Evolutionary conservation across 2,888 invertebrate genomes (phyloP).

Genomic region (Scaptomyza reducta): DNA sequence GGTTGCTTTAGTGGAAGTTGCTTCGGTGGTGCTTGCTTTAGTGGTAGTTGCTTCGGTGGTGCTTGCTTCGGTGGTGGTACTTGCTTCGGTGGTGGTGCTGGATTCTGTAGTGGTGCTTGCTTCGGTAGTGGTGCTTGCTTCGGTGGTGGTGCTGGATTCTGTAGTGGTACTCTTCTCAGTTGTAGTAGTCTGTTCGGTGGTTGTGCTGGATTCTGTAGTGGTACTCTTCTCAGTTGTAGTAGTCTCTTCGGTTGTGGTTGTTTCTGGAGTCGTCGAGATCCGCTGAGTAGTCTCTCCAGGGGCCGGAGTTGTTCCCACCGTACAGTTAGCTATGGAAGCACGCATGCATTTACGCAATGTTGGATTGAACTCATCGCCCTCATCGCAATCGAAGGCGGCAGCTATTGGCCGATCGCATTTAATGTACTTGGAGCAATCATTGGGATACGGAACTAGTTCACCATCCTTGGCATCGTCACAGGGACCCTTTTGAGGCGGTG

Average conservation of each 20-base stretch:
- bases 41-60: background rate
- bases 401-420: slow-evolving; percentile 64
- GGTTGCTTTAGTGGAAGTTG: background rate
- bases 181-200: background rate
- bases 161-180: slow-evolving; percentile 3
- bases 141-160: slow-evolving; percentile 11
- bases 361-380: slow-evolving; percentile 67
- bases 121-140: background rate
- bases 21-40: slow-evolving; percentile 16
- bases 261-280: slow-evolving; percentile 2
- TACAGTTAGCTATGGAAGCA: slow-evolving; percentile 65
- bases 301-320: slow-evolving; percentile 17
- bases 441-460: slow-evolving; percentile 63
- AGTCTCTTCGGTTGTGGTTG: slow-evolving; percentile 1
- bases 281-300: background rate
- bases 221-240: slow-evolving; percentile 1
- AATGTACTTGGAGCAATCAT: slow-evolving; percentile 73
- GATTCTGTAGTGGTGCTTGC: slow-evolving; percentile 4
- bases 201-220: slow-evolving; percentile 14
- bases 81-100: slow-evolving; percentile 8
- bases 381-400: slow-evolving; percentile 48
- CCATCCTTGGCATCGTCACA: slow-evolving; percentile 55
- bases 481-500: slow-evolving; percentile 64
- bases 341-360: slow-evolving; percentile 53
- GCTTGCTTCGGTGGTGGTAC: slow-evolving; percentile 3